phyloP scores from a whole-genome alignment of 2,797 vertebrate genomes.

The Allobates femoralis region DNA sequence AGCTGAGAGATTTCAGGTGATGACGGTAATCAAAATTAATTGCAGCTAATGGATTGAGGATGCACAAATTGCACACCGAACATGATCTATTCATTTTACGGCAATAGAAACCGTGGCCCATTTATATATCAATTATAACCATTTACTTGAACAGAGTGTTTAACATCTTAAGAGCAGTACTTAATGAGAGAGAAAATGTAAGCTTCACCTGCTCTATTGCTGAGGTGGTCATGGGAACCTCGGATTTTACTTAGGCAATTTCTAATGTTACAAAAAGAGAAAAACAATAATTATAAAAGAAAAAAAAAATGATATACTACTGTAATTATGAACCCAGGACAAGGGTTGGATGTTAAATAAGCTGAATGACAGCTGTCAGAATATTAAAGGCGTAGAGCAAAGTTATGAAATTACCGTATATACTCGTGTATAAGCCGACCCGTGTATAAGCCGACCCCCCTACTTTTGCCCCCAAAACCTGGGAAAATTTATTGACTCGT shows the following conservation, averaged over 20 bases:
- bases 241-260: neutral
- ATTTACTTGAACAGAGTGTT: slow-evolving; percentile 36
- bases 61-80: slow-evolving; percentile 23
- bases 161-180: slow-evolving; percentile 33
- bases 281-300: neutral
- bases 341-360: neutral
- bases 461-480: too few species aligned
- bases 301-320: slow-evolving; percentile 2
- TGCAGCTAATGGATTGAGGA: slow-evolving; percentile 31
- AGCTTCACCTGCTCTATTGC: slow-evolving; percentile 22
- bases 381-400: neutral
- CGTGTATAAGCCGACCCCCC: too few species aligned
- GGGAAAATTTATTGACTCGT: too few species aligned
- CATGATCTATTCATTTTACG: slow-evolving; percentile 41
- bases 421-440: too few species aligned
- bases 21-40: slow-evolving; percentile 39
- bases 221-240: neutral
- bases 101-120: slow-evolving; percentile 30
- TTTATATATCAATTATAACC: slow-evolving; percentile 45
- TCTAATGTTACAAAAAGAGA: neutral
- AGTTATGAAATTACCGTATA: too few species aligned
- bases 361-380: neutral
- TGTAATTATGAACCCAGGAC: neutral
- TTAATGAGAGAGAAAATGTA: slow-evolving; percentile 40
- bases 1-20: slow-evolving; percentile 8